phyloP scores from a whole-genome alignment of 2,797 vertebrate species.

The Cichlasoma orientale region DNA sequence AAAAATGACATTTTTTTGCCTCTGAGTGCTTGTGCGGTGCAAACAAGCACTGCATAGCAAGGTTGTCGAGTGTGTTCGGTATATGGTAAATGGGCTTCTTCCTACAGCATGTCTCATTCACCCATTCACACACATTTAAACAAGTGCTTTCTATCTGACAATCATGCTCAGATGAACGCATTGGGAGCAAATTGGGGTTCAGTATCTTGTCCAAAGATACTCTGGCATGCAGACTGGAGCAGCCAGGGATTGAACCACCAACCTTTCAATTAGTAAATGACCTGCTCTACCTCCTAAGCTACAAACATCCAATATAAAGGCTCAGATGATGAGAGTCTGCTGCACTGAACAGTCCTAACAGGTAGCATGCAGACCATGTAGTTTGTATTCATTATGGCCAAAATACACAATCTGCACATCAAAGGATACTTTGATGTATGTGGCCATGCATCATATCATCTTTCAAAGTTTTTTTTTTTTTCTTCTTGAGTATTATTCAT shows the following conservation, averaged over 20 bases:
- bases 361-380: not conserved
- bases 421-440: not conserved
- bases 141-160: too few relatives aligned
- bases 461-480: not conserved
- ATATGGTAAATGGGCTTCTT: not conserved
- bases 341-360: not conserved
- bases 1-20: constrained; percentile 28
- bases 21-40: not conserved
- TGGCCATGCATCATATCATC: not conserved
- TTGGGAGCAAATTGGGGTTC: too few relatives aligned
- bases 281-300: too few relatives aligned
- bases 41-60: not conserved
- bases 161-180: too few relatives aligned
- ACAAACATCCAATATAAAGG: not conserved
- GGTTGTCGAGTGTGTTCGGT: not conserved
- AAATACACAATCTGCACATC: not conserved
- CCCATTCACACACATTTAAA: too few relatives aligned
- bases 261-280: too few relatives aligned
- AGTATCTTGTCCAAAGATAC: too few relatives aligned
- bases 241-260: too few relatives aligned
- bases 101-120: too few relatives aligned
- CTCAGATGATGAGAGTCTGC: not conserved
- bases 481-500: constrained; percentile 13
- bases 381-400: not conserved
- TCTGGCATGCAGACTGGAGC: too few relatives aligned